These are phyloP conservation scores for Babylonia areolata DNA, from an alignment of 1,140 invertebrate species.

Conservation along the genomic window DNA sequence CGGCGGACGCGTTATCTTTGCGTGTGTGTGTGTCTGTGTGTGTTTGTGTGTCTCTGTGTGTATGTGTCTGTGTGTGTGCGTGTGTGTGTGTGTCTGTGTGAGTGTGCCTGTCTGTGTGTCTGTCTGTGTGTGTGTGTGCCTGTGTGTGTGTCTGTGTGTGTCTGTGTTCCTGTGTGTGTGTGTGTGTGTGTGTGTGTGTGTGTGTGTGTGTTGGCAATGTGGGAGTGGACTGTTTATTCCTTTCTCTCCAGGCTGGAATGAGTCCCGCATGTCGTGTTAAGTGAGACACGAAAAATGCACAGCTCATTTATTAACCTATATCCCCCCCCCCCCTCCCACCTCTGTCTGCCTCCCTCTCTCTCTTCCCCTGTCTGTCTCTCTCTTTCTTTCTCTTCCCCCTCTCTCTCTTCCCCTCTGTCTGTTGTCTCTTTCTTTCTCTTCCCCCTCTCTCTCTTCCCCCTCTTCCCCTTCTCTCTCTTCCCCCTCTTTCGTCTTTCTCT, in stretches of 20 bases:
- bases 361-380: constrained; percentile 22
- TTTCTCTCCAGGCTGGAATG: too few relatives aligned
- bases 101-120: background rate
- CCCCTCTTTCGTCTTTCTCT: background rate
- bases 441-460: constrained; percentile 30
- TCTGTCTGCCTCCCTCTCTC: constrained; percentile 29
- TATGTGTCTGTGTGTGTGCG: too few relatives aligned
- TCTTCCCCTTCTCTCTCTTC: background rate
- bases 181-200: constrained; percentile 17
- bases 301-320: too few relatives aligned
- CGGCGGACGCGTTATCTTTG: too few relatives aligned
- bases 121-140: background rate
- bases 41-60: too few relatives aligned
- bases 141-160: constrained; percentile 5
- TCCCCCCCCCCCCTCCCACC: too few relatives aligned
- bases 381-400: constrained; percentile 22
- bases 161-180: constrained; percentile 12
- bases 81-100: background rate
- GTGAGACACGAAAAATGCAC: too few relatives aligned
- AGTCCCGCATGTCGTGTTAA: too few relatives aligned
- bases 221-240: too few relatives aligned
- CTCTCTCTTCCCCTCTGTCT: constrained; percentile 41
- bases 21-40: too few relatives aligned
- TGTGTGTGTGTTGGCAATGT: too few relatives aligned
- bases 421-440: constrained; percentile 35